These are phyloP conservation scores for Dendronephthya gigantea DNA, from an alignment of 64 coral and sea anemone species.

Conservation along the genomic window DNA sequence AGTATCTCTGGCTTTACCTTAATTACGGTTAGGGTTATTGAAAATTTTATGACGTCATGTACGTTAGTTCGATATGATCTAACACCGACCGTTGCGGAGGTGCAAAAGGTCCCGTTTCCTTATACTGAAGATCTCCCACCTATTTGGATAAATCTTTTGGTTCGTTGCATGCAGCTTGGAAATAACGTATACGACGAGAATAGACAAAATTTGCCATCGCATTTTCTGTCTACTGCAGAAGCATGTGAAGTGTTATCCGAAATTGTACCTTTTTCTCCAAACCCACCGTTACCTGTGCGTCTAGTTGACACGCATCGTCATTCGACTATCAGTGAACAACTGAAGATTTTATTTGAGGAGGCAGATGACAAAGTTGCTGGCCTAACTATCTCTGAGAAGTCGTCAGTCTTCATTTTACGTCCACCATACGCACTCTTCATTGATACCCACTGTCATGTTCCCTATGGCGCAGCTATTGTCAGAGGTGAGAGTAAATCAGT, in stretches of 20 bases:
- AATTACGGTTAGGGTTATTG: too few relatives aligned
- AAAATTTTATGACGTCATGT: too few relatives aligned
- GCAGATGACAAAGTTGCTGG: slow-evolving; percentile 8
- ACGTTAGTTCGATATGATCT: too few relatives aligned
- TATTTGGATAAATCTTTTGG: not conserved
- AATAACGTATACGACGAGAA: slow-evolving; percentile 17
- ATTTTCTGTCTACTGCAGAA: slow-evolving; percentile 19
- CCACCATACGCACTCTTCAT: slow-evolving; percentile 16
- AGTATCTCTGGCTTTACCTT: too few relatives aligned
- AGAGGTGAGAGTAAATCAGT: not conserved
- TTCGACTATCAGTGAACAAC: not conserved
- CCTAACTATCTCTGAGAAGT: slow-evolving; percentile 21
- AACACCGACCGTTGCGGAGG: not conserved
- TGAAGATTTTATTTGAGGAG: not conserved
- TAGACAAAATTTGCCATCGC: not conserved
- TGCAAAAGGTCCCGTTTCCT: not conserved
- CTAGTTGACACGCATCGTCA: slow-evolving; percentile 11
- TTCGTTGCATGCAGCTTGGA: slow-evolving; percentile 1
- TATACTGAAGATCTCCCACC: not conserved
- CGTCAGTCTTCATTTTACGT: slow-evolving; percentile 10
- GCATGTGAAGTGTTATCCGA: slow-evolving; percentile 20
- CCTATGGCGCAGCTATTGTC: slow-evolving; percentile 3
- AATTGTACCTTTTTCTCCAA: not conserved
- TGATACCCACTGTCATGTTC: slow-evolving; percentile 15
- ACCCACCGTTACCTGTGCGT: slow-evolving; percentile 15